Evolutionary conservation across 1,140 invertebrate genomes (phyloP).

Genomic region (Brachionus rotundiformis): DNA sequence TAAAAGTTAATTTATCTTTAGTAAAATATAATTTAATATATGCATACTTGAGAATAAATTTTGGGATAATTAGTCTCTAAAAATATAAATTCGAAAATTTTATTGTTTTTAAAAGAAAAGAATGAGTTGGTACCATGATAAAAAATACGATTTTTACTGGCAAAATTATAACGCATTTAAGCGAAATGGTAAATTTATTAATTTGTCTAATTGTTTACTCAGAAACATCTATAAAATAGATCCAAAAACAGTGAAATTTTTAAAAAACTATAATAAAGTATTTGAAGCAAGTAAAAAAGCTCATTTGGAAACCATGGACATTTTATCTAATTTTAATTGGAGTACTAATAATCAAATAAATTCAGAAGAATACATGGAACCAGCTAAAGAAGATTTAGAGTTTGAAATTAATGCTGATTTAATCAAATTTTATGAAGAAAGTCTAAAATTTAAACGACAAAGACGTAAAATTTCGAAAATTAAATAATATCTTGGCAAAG

Average conservation of each 20-base stretch:
- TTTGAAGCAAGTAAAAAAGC: background rate
- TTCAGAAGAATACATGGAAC: background rate
- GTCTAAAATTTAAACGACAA: constrained; percentile 1
- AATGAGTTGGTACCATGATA: constrained; percentile 6
- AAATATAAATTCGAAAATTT: too few relatives aligned
- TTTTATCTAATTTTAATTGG: background rate
- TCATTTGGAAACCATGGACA: background rate
- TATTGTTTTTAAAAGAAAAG: too few relatives aligned
- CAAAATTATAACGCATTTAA: background rate
- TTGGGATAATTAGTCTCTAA: too few relatives aligned
- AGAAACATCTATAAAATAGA: too few relatives aligned
- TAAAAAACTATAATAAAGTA: background rate
- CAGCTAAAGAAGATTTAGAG: background rate
- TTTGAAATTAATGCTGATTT: background rate
- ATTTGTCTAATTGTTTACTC: too few relatives aligned
- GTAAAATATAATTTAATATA: too few relatives aligned
- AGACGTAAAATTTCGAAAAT: background rate
- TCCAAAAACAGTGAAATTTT: background rate
- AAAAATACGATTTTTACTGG: constrained; percentile 1
- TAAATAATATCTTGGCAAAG: background rate
- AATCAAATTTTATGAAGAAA: constrained; percentile 38
- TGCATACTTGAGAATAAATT: too few relatives aligned
- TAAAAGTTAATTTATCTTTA: background rate
- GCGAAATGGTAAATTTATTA: background rate
- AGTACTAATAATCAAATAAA: too few relatives aligned